Evolutionary conservation across 2,888 invertebrate species (phyloP).

Genomic region (Tachystola acroxantha): DNA sequence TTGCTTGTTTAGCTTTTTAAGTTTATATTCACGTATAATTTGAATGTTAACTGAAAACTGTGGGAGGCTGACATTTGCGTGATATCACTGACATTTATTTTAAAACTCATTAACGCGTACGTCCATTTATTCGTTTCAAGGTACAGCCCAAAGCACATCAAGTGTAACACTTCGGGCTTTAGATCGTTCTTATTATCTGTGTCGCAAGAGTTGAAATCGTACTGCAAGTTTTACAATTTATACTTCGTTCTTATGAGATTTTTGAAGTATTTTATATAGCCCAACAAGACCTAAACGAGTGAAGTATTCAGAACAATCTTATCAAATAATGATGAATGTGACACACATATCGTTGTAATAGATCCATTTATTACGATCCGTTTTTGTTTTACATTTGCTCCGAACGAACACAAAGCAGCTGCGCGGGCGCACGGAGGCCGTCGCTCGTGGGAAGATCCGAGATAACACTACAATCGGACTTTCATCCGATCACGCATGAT

Average conservation of each 20-base stretch:
- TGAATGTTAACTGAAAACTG: neutral
- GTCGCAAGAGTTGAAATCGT: too few relatives aligned
- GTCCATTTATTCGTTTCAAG: too few relatives aligned
- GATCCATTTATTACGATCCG: conserved; percentile 39
- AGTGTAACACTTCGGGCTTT: too few relatives aligned
- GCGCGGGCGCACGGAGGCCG: conserved; percentile 31
- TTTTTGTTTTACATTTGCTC: conserved; percentile 44
- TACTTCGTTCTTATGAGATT: neutral
- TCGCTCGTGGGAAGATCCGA: conserved; percentile 60
- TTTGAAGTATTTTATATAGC: neutral
- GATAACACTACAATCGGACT: conserved; percentile 60
- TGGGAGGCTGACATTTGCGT: conserved; percentile 10
- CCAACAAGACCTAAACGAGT: too few relatives aligned
- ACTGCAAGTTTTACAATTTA: too few relatives aligned
- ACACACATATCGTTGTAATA: conserved; percentile 43
- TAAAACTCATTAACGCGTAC: neutral
- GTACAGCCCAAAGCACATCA: too few relatives aligned
- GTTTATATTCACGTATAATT: conserved; percentile 3
- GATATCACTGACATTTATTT: conserved; percentile 6
- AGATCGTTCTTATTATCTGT: too few relatives aligned
- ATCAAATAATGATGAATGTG: conserved; percentile 31
- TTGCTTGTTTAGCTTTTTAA: conserved; percentile 5
- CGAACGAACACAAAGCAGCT: conserved; percentile 42
- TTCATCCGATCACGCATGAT: conserved; percentile 70
- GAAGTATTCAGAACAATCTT: neutral